Conservation (phyloP, 2,797 vertebrate genomes). For the Benthosema pterotum region DNA sequence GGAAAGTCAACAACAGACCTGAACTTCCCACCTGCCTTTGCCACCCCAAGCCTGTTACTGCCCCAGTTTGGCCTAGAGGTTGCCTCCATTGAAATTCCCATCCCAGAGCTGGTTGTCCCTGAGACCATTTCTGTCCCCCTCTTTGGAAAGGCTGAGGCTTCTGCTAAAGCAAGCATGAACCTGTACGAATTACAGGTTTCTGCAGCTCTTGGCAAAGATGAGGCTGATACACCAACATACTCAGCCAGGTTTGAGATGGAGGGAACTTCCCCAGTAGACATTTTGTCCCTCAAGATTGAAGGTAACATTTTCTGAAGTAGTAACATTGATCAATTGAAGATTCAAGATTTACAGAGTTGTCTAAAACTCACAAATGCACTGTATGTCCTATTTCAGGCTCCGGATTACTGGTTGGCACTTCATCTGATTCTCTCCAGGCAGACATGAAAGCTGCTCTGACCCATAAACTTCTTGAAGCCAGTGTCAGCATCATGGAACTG, state of each 20-base stretch:
- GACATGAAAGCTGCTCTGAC: conserved; percentile 79
- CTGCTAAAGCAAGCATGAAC: conserved; percentile 86
- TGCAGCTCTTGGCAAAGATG: conserved; percentile 80
- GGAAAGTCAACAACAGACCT: conserved; percentile 87
- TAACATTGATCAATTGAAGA: neutral
- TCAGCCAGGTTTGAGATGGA: conserved; percentile 78
- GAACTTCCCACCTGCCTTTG: conserved; percentile 76
- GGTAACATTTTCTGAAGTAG: conserved; percentile 71
- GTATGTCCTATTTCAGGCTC: conserved; percentile 77
- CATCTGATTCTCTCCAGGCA: conserved; percentile 68
- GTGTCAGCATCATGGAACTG: conserved; percentile 75
- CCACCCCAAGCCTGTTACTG: conserved; percentile 79
- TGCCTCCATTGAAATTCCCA: conserved; percentile 75
- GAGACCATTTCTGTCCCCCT: conserved; percentile 80
- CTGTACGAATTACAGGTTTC: conserved; percentile 87
- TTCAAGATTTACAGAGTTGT: neutral
- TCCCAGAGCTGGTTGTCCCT: conserved; percentile 86
- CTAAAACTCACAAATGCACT: neutral
- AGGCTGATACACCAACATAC: conserved; percentile 71
- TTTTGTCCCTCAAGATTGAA: conserved; percentile 85
- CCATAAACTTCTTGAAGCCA: conserved; percentile 86
- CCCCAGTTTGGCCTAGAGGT: conserved; percentile 82
- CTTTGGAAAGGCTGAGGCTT: conserved; percentile 83
- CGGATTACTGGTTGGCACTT: conserved; percentile 71
- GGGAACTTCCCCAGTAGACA: conserved; percentile 82